Evolutionary conservation across 2,113 vertebrate genomes (phyloP).

Genomic region (Ophiodon elongatus): DNA sequence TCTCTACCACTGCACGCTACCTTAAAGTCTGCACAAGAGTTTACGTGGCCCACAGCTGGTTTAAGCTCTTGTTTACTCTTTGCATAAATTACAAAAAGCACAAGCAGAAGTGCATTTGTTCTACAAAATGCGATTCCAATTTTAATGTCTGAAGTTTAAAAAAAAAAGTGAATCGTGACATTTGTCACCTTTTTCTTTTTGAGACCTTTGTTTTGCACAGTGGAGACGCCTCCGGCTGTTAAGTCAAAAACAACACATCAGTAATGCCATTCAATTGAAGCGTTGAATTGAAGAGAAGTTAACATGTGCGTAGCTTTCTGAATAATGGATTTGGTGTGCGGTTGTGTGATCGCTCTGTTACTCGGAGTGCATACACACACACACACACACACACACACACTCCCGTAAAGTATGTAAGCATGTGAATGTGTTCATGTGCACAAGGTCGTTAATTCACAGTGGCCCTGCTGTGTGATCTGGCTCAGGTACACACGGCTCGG

Average conservation of each 20-base stretch:
- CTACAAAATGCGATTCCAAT: conserved; percentile 8
- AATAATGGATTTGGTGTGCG: conserved; percentile 37
- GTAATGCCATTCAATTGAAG: conserved; percentile 12
- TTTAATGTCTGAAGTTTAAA: background rate
- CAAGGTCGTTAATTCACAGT: conserved; percentile 54
- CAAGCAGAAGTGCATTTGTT: conserved; percentile 9
- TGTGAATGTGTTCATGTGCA: conserved; percentile 9
- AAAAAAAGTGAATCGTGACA: background rate
- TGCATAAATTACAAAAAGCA: conserved; percentile 31
- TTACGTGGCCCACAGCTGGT: background rate
- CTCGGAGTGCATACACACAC: background rate
- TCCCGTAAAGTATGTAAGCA: background rate
- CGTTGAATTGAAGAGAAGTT: conserved; percentile 14
- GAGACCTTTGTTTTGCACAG: background rate
- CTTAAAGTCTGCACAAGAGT: conserved; percentile 28
- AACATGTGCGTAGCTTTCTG: conserved; percentile 3
- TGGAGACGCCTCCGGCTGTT: background rate
- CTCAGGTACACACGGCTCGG: conserved; percentile 34
- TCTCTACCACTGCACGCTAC: background rate
- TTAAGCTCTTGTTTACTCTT: conserved; percentile 12
- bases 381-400: too few species aligned
- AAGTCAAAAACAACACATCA: conserved; percentile 4
- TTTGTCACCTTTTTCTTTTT: too few species aligned
- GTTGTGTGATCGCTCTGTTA: background rate
- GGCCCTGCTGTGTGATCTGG: conserved; percentile 60